Base-by-base conservation (phyloP, 2,113 vertebrate genomes). In the Odocoileus virginianus region DNA sequence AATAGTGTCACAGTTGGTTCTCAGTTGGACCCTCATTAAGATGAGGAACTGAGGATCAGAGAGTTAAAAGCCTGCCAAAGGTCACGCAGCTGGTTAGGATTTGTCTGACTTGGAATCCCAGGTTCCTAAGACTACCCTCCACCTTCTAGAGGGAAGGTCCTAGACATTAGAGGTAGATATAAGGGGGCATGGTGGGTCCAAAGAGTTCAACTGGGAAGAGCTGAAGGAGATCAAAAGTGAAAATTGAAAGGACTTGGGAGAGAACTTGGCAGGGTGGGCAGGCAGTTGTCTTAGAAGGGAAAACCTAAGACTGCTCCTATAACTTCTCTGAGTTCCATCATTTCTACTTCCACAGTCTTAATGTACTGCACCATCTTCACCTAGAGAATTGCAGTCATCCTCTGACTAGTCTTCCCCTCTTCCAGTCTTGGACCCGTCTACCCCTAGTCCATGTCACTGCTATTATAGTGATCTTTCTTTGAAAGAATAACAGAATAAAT, bases 101-200 rank as follows among this genome's bases (percentile, higher is more conserved):
- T 87, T 84, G n/a, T 57, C 90, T 25, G 25, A 82, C 78, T 43
- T 58, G 27, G 23, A 45, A 89, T 47, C 78, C 36, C 27, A 54
- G 3, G 14, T 84, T 90, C 33, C 76, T 0, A 87, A 92, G 25
- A 16, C 54, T 64, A 13, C 96, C 23, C 36, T 47, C 96, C 97
- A 60, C 55, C 94, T 98, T 98, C 93, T 88, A 99, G 99, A 87
- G 67, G 58, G 17, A 89, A 83, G 55, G 40, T 43, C 23, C 9
- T 86, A 50, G 71, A 89, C 82, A 58, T 85, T 27, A 47, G 15
- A 84, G 33, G 12, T 89, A 36, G 30, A 21, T 83, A 10, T 28
- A 19, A 15, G 64, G 60, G n/a, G 43, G 11, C 36, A 5, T 54
- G 11, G 30, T 17, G 50, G 45, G n/a, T 86, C 60, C 91, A 27